Conservation (phyloP, 92 coral and sea anemone genomes). For the Meandrina meandrites region DNA sequence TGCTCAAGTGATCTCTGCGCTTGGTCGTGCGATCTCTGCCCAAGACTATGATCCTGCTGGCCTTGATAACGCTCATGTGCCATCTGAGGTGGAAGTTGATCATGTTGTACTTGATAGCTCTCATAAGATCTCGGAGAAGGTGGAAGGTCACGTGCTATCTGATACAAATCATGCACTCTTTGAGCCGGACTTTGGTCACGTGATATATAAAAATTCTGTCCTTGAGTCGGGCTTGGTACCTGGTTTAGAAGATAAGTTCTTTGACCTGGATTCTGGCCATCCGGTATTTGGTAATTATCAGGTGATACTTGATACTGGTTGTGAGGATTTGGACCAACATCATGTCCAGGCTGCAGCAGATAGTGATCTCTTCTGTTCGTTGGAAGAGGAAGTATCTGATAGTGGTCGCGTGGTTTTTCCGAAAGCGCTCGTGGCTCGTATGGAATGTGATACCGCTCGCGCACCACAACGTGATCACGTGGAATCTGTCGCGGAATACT, state of each 20-base stretch:
- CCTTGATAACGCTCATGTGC: conserved; percentile 29
- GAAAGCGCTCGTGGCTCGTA: conserved; percentile 49
- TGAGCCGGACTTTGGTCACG: conserved; percentile 29
- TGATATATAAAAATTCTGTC: not conserved
- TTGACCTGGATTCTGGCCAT: conserved; percentile 12
- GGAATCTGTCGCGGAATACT: conserved; percentile 40
- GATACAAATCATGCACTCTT: conserved; percentile 7
- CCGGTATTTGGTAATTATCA: conserved; percentile 5
- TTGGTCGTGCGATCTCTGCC: conserved; percentile 18
- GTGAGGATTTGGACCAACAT: conserved; percentile 10
- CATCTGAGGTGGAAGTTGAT: conserved; percentile 18
- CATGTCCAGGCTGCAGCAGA: conserved; percentile 24
- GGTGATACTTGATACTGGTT: conserved; percentile 22
- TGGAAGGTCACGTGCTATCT: conserved; percentile 7
- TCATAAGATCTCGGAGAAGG: conserved; percentile 6
- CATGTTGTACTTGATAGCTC: conserved; percentile 31
- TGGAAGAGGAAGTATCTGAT: conserved; percentile 46
- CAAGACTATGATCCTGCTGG: conserved; percentile 9
- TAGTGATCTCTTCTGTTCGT: conserved; percentile 35
- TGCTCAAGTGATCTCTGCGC: conserved; percentile 22
- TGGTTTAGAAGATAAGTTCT: conserved; percentile 10
- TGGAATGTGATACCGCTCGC: conserved; percentile 49
- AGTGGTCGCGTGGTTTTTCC: conserved; percentile 52
- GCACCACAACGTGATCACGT: conserved; percentile 44
- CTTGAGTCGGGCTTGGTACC: conserved; percentile 25